Base-by-base conservation (phyloP, 2,888 invertebrate species). In the Caenorhabditis virilis region DNA sequence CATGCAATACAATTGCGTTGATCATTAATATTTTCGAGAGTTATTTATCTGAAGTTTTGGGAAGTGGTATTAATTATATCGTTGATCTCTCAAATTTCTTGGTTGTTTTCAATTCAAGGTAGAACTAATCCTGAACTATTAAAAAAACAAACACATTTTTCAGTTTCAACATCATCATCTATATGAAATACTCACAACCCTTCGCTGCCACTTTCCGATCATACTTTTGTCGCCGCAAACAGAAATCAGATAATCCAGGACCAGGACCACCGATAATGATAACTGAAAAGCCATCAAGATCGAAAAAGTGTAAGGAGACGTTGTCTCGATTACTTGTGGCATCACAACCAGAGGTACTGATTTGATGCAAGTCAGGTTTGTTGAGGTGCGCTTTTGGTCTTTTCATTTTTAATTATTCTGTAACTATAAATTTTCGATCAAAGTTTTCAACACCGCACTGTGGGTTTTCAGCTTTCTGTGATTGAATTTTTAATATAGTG, bases 151-250 rank as follows among this genome's bases (percentile, higher is more conserved):
- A 42, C 18, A 50, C 7, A 42, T 18, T 6, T 38, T 69, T 53
- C 58, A 73, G 78, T 48, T 79, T 80, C 70, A 82, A 82, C 51
- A 79, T 83, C 54, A 72, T 79, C 39, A 83, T 83, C 49, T 83
- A 83, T 61, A 69, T 79, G 63, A 75, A 73, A n/a, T 83, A 79
- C 68, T 82, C 79, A 6, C 64, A 59, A 2, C 59, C 69, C 6
- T 83, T 81, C 47, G 74, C 78, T 11, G 53, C 64, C 47, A 79
- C 77, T 2, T 62, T 81, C 26, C 62, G 62, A 27, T 69, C 69
- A 23, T 77, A 76, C 51, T 69, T 80, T 25, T 61, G 53, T 23
- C 57, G 59, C n/a, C 49, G 63, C n/a, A 73, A 73, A 39, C 54
- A 47, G 16, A 68, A 59, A 50, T 46, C 68, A 0, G 65, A 65